Evolutionary conservation across 2,888 invertebrate species (phyloP).

Genomic region (Drosophila nigritarsus): DNA sequence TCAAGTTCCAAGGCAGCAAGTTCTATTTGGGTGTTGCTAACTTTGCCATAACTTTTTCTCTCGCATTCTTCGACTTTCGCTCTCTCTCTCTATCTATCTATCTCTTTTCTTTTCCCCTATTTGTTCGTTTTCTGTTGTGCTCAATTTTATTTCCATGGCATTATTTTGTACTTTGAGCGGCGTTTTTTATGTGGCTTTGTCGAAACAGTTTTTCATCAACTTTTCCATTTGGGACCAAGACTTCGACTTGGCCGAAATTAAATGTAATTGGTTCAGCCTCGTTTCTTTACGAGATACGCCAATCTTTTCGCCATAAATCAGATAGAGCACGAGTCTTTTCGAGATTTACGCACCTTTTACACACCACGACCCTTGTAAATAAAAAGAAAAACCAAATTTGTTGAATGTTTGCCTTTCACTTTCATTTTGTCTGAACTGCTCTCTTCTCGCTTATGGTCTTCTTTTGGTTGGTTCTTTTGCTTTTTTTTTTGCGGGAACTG

Average conservation of each 20-base stretch:
- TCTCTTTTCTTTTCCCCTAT: neutral
- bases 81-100: neutral
- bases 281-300: constrained; percentile 63
- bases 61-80: neutral
- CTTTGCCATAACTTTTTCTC: constrained; percentile 62
- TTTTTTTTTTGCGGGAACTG: constrained; percentile 16
- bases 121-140: constrained; percentile 20
- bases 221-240: constrained; percentile 33
- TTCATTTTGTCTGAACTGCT: neutral
- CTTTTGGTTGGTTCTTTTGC: neutral
- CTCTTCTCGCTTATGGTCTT: constrained; percentile 5
- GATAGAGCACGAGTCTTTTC: constrained; percentile 15
- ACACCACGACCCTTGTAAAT: constrained; percentile 49
- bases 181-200: constrained; percentile 38
- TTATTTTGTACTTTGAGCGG: constrained; percentile 51
- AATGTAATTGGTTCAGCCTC: constrained; percentile 72
- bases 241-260: constrained; percentile 56
- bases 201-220: constrained; percentile 70
- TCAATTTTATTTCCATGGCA: constrained; percentile 66
- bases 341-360: constrained; percentile 62
- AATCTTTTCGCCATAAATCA: constrained; percentile 70
- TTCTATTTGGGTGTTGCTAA: constrained; percentile 32
- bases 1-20: constrained; percentile 51
- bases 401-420: constrained; percentile 40
- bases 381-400: constrained; percentile 39